Evolutionary conservation across 2,113 vertebrate species (phyloP).

Genomic region (Acanthisitta chloris): DNA sequence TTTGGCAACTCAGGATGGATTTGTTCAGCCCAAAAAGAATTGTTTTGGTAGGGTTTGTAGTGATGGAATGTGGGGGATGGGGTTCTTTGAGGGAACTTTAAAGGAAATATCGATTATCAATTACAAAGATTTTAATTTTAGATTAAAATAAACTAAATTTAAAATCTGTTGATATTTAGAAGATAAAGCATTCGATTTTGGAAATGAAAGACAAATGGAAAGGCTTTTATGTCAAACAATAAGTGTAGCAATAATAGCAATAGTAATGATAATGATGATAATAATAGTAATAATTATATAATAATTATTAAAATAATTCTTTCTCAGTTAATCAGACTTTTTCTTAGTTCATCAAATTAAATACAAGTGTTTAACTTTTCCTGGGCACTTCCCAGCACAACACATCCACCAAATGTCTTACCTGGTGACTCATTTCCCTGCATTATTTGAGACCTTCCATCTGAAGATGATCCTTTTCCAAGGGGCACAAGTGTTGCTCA

Average conservation of each 20-base stretch:
- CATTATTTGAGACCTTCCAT: background rate
- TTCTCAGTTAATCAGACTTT: no score
- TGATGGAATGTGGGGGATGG: background rate
- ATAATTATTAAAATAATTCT: no score
- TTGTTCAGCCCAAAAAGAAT: background rate
- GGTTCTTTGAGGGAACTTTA: background rate
- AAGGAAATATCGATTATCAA: no score
- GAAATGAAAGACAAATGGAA: background rate
- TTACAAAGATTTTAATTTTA: background rate
- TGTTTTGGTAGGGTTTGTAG: background rate
- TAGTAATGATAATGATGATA: background rate
- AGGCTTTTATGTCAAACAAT: background rate
- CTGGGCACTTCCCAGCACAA: background rate
- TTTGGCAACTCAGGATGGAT: background rate
- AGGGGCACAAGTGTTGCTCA: background rate
- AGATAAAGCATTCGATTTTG: background rate
- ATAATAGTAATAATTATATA: no score
- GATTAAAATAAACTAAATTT: background rate
- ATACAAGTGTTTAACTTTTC: background rate
- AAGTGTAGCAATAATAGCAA: background rate
- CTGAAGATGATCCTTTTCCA: background rate
- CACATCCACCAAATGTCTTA: no score
- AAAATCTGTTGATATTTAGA: background rate
- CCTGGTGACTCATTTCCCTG: background rate
- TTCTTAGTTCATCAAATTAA: background rate